Conservation (phyloP, 1,140 invertebrate species). For the Pemphigus obesinymphae region DNA sequence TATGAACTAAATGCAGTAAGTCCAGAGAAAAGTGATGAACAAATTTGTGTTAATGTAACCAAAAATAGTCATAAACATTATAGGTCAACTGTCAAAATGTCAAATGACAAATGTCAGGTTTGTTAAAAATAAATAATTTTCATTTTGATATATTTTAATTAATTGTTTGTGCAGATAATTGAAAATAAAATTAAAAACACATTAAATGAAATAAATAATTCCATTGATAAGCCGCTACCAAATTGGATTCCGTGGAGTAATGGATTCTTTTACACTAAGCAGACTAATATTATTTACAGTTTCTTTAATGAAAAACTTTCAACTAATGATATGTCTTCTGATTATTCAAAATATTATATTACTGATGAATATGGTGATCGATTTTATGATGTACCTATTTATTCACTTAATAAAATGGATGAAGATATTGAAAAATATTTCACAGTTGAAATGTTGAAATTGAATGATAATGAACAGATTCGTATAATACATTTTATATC, state of each 20-base stretch:
- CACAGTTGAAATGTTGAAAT: constrained; percentile 16
- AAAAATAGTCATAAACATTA: too few relatives aligned
- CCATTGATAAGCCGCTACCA: neutral
- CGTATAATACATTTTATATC: constrained; percentile 1
- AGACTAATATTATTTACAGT: too few relatives aligned
- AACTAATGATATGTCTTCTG: neutral
- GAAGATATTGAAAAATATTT: neutral
- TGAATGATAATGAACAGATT: constrained; percentile 8
- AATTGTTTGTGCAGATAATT: neutral
- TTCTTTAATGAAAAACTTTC: too few relatives aligned
- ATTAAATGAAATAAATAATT: neutral
- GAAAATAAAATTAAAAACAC: neutral
- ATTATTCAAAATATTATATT: constrained; percentile 13
- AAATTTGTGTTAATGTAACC: too few relatives aligned
- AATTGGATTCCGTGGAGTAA: constrained; percentile 18
- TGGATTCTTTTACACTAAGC: constrained; percentile 7
- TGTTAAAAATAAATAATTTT: neutral
- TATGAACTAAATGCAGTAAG: too few relatives aligned
- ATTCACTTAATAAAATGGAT: neutral
- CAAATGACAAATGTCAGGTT: neutral
- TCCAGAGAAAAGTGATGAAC: too few relatives aligned
- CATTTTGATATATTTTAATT: too few relatives aligned
- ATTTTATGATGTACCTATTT: constrained; percentile 27
- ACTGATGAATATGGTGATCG: constrained; percentile 30
- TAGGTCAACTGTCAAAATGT: neutral